Base-by-base conservation (phyloP, 2,888 invertebrate species). In the Catotricha subobsoleta region DNA sequence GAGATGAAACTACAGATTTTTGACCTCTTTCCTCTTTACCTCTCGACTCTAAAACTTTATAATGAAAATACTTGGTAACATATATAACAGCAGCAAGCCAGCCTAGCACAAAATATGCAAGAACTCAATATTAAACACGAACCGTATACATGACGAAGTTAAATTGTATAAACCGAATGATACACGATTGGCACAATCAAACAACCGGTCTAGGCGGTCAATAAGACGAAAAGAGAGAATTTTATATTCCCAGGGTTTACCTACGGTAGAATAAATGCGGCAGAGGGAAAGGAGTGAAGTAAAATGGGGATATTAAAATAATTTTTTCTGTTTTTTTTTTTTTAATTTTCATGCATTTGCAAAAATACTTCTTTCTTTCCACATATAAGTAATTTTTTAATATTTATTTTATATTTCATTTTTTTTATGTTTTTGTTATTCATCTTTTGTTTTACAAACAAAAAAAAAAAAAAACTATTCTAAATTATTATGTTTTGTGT, bases 121-220 rank as follows among this genome's bases (percentile, higher is more conserved):
- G 29, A 9, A 29, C 29, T 29, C 8, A 10, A 25, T 25, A 25
- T 25, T 25, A 29, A 29, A 29, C 4, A 27, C 35, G 28, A 43
- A 43, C 41, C 43, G 45, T 25, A 43, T 42, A 43, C 39, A 9
- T 20, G 4, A 18, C 20, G 20, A 35, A 20, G 20, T 12, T 19
- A 35, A 33, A 20, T 20, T 20, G 20, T 12, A 35, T 9, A 18
- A 6, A 12, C n/a, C 19, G 12, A 12, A 35, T 10, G 12, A 33
- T 16, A 33, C 38, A 43, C 46, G 43, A 42, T 39, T 40, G n/a
- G n/a, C n/a, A n/a, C n/a, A 43, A 45, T 44, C 44, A 47, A 47
- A 45, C 48, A 48, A 48, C 49, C 49, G 49, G 48, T 49, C 49
- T 44, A 46, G 43, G n/a, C 37, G 41, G 45, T 43, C 43, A 45